A percentile compares a stretch with the other conserved stretches of the same genome.
Conservation (phyloP, 2,113 vertebrate species). For the Petaurus breviceps region DNA sequence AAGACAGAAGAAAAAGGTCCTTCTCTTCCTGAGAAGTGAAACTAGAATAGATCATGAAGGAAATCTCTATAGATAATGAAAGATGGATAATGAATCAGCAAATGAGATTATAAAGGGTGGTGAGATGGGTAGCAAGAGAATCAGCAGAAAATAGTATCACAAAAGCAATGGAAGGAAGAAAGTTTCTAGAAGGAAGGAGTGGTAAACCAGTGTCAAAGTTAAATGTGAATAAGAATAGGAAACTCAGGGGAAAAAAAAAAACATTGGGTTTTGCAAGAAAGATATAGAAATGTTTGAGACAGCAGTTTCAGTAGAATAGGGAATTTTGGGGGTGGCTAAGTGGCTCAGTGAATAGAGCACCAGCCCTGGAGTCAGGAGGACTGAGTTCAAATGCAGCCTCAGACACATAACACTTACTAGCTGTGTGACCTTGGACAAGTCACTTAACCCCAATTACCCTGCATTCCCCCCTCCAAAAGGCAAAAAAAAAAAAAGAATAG, state of each 20-base stretch:
- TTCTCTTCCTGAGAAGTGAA: no score
- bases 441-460: no score
- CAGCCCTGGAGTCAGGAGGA: no score
- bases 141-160: background rate
- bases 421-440: no score
- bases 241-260: background rate
- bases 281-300: background rate
- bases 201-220: background rate
- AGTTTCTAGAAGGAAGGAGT: background rate
- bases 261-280: background rate
- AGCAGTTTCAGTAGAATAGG: background rate
- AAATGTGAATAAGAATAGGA: background rate
- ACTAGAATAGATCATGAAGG: no score
- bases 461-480: no score
- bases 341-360: no score
- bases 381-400: no score
- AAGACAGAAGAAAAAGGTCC: background rate
- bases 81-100: no score
- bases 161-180: background rate
- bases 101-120: background rate
- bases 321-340: background rate
- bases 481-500: background rate
- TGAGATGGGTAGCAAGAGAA: background rate
- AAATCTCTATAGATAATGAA: no score
- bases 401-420: no score